Base-by-base conservation (phyloP, 2,113 vertebrate genomes). In the Phoxinus phoxinus region DNA sequence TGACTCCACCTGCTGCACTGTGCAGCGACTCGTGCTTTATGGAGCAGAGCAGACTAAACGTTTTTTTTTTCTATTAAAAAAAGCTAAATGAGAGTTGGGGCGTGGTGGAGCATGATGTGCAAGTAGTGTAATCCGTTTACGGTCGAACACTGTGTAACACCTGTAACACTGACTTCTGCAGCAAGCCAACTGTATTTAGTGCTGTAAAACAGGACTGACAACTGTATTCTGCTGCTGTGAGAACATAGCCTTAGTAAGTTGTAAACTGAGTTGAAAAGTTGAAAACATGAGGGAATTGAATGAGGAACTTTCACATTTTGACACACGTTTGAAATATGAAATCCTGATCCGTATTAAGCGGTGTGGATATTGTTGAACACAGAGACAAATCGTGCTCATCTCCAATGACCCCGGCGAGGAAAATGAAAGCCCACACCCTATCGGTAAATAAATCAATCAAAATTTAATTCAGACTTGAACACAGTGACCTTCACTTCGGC, bases 361-460 rank as follows among this genome's bases (percentile, higher is more conserved):
- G 3, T 46, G 72, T 63, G 53, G 80, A 82, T 85, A 76, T 71
- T 80, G 85, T 73, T 48, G 73, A 83, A 83, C 83, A 89, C 81
- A 63, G 56, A 73, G 77, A 88, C 81, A 83, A 82, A 86, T 83
- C 2, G 67, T 21, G 58, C 85, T 85, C 85, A 80, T 90, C 86
- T 88, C 56, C 59, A n/a, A 72, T 74, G 73, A 88, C 78, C 82
- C 85, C 73, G 27, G 48, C 73, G 23, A 83, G 61, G 71, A 83
- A 90, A 86, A 88, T 85, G 83, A 90, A 88, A 90, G 81, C 72
- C 79, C 63, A 77, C 78, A 79, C 65, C 37, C 82, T 83, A 89
- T 89, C 89, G 86, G 85, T 88, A 89, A 86, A 88, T 88, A 85
- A 90, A 90, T 90, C 89, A 85, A 90, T 90, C 89, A 90, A 87